Conservation (phyloP, 1,140 invertebrate genomes). For the Hyles euphorbiae region DNA sequence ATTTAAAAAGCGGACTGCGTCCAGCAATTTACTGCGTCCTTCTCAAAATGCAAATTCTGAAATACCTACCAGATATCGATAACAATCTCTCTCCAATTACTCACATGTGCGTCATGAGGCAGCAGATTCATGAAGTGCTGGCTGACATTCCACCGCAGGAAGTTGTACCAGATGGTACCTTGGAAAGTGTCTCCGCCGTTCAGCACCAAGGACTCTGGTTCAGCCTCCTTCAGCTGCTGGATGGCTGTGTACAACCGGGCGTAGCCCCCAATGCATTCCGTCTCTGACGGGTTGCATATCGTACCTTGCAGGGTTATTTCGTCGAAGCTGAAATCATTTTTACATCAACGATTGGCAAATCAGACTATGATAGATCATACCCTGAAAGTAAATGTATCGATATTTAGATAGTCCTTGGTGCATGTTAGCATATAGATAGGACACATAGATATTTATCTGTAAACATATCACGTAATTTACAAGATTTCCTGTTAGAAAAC, state of each 20-base stretch:
- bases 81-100: slow-evolving; percentile 20
- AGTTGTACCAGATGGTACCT: slow-evolving; percentile 90
- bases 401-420: background rate
- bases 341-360: too few species aligned
- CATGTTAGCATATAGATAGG: background rate
- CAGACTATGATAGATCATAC: too few species aligned
- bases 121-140: slow-evolving; percentile 86
- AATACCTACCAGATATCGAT: too few species aligned
- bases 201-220: slow-evolving; percentile 81
- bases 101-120: slow-evolving; percentile 87
- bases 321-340: slow-evolving; percentile 77
- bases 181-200: slow-evolving; percentile 92
- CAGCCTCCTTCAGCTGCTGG: slow-evolving; percentile 72
- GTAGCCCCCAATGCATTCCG: slow-evolving; percentile 83
- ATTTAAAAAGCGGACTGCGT: too few species aligned
- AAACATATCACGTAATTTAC: too few species aligned
- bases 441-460: too few species aligned
- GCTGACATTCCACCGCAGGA: slow-evolving; percentile 84
- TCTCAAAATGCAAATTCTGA: too few species aligned
- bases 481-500: too few species aligned
- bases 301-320: slow-evolving; percentile 79
- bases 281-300: slow-evolving; percentile 73
- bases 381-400: too few species aligned
- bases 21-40: too few species aligned
- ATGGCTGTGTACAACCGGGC: slow-evolving; percentile 80